Percentiles rank a stretch among this genome's conserved stretches.
Evolutionary conservation across 2,113 vertebrate genomes (phyloP).

Genomic region (Pollachius pollachius): DNA sequence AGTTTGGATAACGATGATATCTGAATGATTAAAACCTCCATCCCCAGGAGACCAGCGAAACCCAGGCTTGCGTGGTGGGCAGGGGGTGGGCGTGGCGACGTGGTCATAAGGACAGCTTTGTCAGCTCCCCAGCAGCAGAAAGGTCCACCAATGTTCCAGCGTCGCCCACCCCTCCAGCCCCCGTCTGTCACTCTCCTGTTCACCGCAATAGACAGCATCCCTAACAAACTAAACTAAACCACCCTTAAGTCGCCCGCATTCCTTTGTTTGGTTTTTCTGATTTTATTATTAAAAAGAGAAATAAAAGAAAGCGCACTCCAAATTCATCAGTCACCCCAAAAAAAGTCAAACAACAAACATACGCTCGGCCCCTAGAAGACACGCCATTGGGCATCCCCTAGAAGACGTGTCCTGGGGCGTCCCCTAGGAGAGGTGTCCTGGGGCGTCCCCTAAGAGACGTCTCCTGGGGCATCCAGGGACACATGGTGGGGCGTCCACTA

Average conservation of each 20-base stretch:
- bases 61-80: neutral
- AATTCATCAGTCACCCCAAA: conserved; percentile 42
- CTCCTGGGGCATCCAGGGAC: too few species aligned
- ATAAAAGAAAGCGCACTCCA: conserved; percentile 41
- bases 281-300: conserved; percentile 51
- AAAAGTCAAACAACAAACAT: conserved; percentile 35
- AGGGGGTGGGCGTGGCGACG: neutral
- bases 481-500: too few species aligned
- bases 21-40: conserved; percentile 43
- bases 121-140: conserved; percentile 56
- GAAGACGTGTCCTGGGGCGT: too few species aligned
- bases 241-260: conserved; percentile 6
- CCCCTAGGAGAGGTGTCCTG: too few species aligned
- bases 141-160: conserved; percentile 43
- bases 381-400: too few species aligned
- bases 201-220: conserved; percentile 12
- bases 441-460: too few species aligned
- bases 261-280: conserved; percentile 55
- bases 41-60: conserved; percentile 29
- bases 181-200: neutral
- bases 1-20: conserved; percentile 51
- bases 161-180: neutral
- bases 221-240: neutral
- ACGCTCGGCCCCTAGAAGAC: too few species aligned
- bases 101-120: conserved; percentile 21